Percentiles rank a stretch among this genome's conserved stretches.
Evolutionary conservation across 2,113 vertebrate genomes (phyloP).

Genomic region (Rhodinocichla rosea): DNA sequence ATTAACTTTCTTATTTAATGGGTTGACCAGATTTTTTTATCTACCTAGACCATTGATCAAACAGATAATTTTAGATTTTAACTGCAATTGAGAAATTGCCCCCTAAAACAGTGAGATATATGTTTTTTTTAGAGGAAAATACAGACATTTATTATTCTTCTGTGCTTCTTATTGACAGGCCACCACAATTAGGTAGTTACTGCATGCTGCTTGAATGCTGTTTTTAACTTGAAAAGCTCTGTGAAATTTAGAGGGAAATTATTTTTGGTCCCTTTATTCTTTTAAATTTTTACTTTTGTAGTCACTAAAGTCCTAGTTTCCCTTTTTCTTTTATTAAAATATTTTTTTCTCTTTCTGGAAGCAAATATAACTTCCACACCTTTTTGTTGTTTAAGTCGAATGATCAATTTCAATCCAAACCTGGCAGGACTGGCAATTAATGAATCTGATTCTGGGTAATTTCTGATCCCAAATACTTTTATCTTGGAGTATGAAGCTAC

Average conservation of each 20-base stretch:
- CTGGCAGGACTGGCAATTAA: background rate
- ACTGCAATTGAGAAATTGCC: background rate
- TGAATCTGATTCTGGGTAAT: background rate
- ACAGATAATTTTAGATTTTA: conserved; percentile 27
- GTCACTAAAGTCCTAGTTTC: background rate
- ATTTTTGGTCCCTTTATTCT: background rate
- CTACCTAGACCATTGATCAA: conserved; percentile 58
- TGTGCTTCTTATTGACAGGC: background rate
- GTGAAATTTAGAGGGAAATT: background rate
- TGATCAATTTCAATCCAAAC: background rate
- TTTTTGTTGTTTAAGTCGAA: background rate
- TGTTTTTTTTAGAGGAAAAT: background rate
- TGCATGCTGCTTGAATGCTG: background rate
- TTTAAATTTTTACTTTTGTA: background rate
- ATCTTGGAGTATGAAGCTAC: background rate
- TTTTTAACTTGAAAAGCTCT: background rate
- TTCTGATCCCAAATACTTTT: background rate
- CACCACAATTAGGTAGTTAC: background rate
- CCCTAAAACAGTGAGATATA: background rate
- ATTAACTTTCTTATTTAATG: conserved; percentile 58
- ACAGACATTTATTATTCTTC: background rate
- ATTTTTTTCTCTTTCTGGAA: background rate
- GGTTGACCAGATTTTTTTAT: conserved; percentile 24
- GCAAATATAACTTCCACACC: background rate
- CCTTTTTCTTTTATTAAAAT: background rate